Evolutionary conservation across 2,888 invertebrate species (phyloP).

Genomic region (Diloba caeruleocephala): DNA sequence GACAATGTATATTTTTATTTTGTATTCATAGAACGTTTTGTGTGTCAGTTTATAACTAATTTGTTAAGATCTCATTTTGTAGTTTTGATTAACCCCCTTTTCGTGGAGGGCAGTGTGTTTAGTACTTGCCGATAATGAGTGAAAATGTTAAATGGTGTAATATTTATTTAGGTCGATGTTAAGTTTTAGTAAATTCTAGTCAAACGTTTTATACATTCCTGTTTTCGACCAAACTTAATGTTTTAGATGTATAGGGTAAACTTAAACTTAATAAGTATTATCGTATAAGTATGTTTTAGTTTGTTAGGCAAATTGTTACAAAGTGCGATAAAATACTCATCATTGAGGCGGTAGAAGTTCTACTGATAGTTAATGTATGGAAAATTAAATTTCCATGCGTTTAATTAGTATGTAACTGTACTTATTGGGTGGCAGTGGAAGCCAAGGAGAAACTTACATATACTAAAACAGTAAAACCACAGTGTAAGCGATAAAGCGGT

Average conservation of each 20-base stretch:
- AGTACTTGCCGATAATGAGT: constrained; percentile 67
- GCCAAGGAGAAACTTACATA: constrained; percentile 51
- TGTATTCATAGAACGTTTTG: constrained; percentile 57
- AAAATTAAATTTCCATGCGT: constrained; percentile 59
- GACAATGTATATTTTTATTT: constrained; percentile 51
- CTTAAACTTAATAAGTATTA: constrained; percentile 41
- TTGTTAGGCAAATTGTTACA: constrained; percentile 39
- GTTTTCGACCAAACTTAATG: constrained; percentile 87
- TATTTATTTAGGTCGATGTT: constrained; percentile 87
- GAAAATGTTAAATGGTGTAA: constrained; percentile 80
- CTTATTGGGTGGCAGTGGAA: constrained; percentile 55
- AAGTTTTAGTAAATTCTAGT: constrained; percentile 89
- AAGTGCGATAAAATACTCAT: constrained; percentile 51
- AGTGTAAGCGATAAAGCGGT: constrained; percentile 46
- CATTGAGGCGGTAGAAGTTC: constrained; percentile 21
- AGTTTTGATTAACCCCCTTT: constrained; percentile 66
- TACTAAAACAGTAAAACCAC: too few species aligned
- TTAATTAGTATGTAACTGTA: constrained; percentile 62
- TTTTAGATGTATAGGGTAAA: constrained; percentile 67
- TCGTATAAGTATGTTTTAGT: constrained; percentile 52
- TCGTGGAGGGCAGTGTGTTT: constrained; percentile 48
- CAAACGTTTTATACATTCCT: constrained; percentile 89
- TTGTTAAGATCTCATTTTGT: constrained; percentile 82
- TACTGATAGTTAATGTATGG: constrained; percentile 50
- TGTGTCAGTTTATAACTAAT: constrained; percentile 64